phyloP scores from a whole-genome alignment of 2,797 vertebrate genomes.

The Sebastiscus albofasciatus region DNA sequence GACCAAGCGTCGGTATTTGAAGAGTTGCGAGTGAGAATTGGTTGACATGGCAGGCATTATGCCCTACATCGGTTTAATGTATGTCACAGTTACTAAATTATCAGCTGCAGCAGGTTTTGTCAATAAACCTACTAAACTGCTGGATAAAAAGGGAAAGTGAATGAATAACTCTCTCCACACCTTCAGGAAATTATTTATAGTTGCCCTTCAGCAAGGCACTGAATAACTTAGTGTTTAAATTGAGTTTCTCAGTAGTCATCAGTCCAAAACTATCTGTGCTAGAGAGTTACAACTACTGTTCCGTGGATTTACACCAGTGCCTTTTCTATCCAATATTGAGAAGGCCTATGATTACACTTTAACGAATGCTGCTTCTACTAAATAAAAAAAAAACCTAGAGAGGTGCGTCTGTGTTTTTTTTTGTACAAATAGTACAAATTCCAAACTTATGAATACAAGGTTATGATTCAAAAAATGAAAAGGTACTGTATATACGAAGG shows the following conservation, averaged over 20 bases:
- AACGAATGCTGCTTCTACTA: background rate
- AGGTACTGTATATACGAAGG: background rate
- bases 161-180: background rate
- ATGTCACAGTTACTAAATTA: background rate
- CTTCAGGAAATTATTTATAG: background rate
- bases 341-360: background rate
- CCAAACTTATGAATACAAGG: background rate
- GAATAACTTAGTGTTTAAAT: background rate
- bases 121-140: background rate
- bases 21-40: background rate
- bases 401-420: background rate
- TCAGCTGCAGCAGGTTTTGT: background rate
- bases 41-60: background rate
- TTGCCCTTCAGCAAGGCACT: background rate
- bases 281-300: background rate
- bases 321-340: background rate
- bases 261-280: background rate
- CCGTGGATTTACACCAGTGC: background rate
- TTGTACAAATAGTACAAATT: background rate
- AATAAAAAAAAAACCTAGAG: background rate
- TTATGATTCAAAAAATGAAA: background rate
- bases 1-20: background rate
- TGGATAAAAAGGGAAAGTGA: background rate
- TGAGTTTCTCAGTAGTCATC: background rate
- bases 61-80: background rate